Evolutionary conservation across 2,888 invertebrate genomes (phyloP), one percentile per base, ranked within the genome.

Genomic region (Melanargia galathea): DNA sequence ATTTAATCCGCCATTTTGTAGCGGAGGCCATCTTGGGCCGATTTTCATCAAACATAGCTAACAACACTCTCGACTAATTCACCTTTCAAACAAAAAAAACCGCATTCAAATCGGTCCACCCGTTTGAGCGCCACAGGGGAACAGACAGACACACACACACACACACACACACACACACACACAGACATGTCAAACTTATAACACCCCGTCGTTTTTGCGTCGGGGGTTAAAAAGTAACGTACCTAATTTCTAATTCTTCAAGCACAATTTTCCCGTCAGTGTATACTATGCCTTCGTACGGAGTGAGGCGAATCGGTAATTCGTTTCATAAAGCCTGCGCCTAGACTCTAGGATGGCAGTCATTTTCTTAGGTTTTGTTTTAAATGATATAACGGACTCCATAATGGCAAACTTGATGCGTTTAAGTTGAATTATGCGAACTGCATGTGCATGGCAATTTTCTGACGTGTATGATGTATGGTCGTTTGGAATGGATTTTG

Each of bases 261-360:
- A 62, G 66, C 51, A 55, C 51, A 61, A 64, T 64, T 46, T 57
- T 57, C 26, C 60, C 22, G 46, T 51, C 45, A 43, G 56, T 57
- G 56, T 33, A 30, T 20, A 57, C 56, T 13, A 8, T 11, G 45
- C 56, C 56, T 57, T 43, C 43, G 10, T 20, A 0, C 30, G 18
- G 30, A 43, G 68, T 68, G 68, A 43, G 59, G 60, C 68, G 66
- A 70, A 70, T 70, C 60, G 66, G 60, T 68, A 70, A 70, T 68
- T 33, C 54, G 49, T 43, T 30, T 63, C 45, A 63, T 65, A 63
- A 65, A 62, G 57, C 61, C 48, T 55, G 22, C 49, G 35, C 33
- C 56, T 63, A 63, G 65, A 51, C 56, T 57, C 56, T n/a, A 22
- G 52, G 63, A 63, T 56, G 65, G 58, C 58, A 62, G n/a, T 40